A percentile compares a stretch with the other conserved stretches of the same genome.
These are phyloP conservation scores for Macaria notata DNA, from an alignment of 2,888 invertebrate genomes.

Conservation along the genomic window DNA sequence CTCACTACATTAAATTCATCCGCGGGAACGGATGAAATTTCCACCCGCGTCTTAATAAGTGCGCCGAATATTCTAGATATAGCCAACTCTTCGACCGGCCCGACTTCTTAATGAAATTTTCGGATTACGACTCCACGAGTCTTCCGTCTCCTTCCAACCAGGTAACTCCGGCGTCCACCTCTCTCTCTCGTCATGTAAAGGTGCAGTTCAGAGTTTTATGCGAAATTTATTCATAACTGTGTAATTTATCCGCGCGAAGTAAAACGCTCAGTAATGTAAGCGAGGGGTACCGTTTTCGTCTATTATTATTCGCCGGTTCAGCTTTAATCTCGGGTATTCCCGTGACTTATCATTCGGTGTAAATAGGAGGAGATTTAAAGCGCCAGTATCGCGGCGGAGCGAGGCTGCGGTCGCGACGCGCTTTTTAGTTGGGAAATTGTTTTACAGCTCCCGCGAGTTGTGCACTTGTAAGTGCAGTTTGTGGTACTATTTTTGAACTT, in stretches of 20 bases:
- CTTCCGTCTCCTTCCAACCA: slow-evolving; percentile 48
- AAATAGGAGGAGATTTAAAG: slow-evolving; percentile 55
- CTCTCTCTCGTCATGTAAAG: slow-evolving; percentile 70
- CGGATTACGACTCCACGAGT: slow-evolving; percentile 71
- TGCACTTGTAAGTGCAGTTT: slow-evolving; percentile 12
- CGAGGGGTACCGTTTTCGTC: slow-evolving; percentile 65
- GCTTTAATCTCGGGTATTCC: slow-evolving; percentile 65
- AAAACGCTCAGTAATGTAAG: slow-evolving; percentile 72
- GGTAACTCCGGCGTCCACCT: slow-evolving; percentile 37
- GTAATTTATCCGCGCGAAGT: slow-evolving; percentile 80
- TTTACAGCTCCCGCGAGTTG: slow-evolving; percentile 5
- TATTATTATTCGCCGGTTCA: slow-evolving; percentile 69
- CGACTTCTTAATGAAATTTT: slow-evolving; percentile 81
- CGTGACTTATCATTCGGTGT: slow-evolving; percentile 62
- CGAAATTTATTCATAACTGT: slow-evolving; percentile 83
- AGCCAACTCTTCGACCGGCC: slow-evolving; percentile 70
- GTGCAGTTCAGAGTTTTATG: slow-evolving; percentile 81
- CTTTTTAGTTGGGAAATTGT: slow-evolving; percentile 20
- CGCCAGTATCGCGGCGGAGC: slow-evolving; percentile 17
- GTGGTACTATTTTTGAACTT: slow-evolving; percentile 6
- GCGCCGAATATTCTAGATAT: slow-evolving; percentile 76
- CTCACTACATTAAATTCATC: slow-evolving; percentile 67
- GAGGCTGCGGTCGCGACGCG: slow-evolving; percentile 5
- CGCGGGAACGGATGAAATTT: slow-evolving; percentile 65
- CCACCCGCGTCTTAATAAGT: slow-evolving; percentile 65